Evolutionary conservation across 2,797 vertebrate species (phyloP).

Genomic region (Jordanella pulchra): DNA sequence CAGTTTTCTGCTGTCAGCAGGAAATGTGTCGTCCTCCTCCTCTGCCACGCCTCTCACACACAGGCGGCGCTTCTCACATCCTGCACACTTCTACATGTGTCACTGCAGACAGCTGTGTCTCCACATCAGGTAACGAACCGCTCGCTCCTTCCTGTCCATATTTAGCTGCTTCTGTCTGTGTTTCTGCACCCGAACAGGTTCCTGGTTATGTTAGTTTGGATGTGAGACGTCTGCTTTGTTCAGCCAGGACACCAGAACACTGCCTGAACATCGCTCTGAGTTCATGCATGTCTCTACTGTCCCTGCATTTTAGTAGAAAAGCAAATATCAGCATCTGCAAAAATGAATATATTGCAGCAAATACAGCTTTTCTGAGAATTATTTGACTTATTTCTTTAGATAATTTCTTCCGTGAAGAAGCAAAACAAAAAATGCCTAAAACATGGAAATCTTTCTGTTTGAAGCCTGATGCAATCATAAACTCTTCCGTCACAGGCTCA

Average conservation of each 20-base stretch:
- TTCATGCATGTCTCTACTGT: too few species aligned
- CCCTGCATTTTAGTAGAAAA: too few species aligned
- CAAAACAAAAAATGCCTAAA: not conserved
- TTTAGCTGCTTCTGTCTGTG: not conserved
- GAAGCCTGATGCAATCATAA: not conserved
- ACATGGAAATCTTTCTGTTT: not conserved
- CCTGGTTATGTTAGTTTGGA: not conserved
- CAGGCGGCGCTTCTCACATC: slow-evolving; percentile 54
- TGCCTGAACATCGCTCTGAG: not conserved
- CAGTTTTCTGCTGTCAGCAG: slow-evolving; percentile 58
- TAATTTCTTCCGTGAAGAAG: not conserved
- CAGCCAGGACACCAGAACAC: not conserved
- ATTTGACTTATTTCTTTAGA: not conserved
- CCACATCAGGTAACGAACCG: slow-evolving; percentile 56
- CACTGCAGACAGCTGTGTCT: slow-evolving; percentile 46
- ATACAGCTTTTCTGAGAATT: too few species aligned
- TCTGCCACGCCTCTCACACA: slow-evolving; percentile 44
- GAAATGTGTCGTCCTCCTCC: slow-evolving; percentile 72
- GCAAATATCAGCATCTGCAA: too few species aligned
- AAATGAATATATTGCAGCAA: too few species aligned
- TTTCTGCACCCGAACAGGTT: not conserved
- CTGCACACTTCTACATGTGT: slow-evolving; percentile 53
- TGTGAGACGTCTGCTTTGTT: not conserved
- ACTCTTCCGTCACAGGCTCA: not conserved
- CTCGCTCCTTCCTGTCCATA: slow-evolving; percentile 35